A percentile compares a stretch with the other conserved stretches of the same genome.
Conservation (phyloP, 2,888 invertebrate genomes). For the Andrena hattorfiana region DNA sequence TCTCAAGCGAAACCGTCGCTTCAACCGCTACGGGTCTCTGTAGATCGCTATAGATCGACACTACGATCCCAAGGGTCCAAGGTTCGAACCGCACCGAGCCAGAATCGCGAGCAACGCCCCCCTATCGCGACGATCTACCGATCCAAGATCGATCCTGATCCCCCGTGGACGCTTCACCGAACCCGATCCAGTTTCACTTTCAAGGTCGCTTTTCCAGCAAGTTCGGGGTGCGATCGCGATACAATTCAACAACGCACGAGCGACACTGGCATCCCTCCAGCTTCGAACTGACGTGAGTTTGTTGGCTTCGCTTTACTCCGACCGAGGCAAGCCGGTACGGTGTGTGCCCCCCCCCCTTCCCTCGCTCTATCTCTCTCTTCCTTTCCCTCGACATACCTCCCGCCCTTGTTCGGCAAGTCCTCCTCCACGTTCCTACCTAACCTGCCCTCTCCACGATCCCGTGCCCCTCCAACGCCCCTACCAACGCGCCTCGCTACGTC, state of each 20-base stretch:
- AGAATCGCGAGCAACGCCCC: no score
- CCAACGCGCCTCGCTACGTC: conserved; percentile 16
- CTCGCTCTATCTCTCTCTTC: conserved; percentile 11
- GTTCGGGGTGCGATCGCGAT: conserved; percentile 20
- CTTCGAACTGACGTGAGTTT: conserved; percentile 82
- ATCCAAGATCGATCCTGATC: not conserved
- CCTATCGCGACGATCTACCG: not conserved
- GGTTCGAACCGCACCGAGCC: no score
- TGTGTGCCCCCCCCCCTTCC: conserved; percentile 51
- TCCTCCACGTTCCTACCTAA: conserved; percentile 68
- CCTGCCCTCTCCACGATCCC: conserved; percentile 51
- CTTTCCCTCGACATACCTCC: conserved; percentile 22
- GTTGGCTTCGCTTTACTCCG: conserved; percentile 83
- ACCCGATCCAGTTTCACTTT: conserved; percentile 20
- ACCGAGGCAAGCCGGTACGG: conserved; percentile 71
- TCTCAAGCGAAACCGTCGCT: no score
- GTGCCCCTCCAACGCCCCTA: conserved; percentile 53
- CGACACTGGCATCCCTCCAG: conserved; percentile 79
- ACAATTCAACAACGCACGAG: conserved; percentile 60
- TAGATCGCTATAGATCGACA: no score
- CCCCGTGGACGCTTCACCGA: not conserved
- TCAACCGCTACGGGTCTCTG: no score
- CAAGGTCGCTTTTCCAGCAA: conserved; percentile 1
- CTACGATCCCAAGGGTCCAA: no score
- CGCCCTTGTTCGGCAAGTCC: conserved; percentile 48